phyloP scores from a whole-genome alignment of 2,888 invertebrate genomes.

The Lacanobia wlatinum region DNA sequence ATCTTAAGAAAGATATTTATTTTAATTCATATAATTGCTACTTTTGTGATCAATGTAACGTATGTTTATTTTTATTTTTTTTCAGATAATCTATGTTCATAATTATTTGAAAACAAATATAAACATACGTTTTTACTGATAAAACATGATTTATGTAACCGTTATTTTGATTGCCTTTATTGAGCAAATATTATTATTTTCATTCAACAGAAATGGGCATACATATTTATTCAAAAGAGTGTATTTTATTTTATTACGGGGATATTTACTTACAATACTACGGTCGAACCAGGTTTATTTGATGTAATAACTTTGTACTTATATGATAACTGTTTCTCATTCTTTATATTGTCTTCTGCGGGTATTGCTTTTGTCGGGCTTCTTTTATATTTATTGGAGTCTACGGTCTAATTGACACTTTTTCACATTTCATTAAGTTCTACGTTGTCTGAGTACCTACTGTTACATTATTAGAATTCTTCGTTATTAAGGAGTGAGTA shows the following conservation, averaged over 20 bases:
- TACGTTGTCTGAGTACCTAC: slow-evolving; percentile 61
- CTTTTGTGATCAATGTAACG: not conserved
- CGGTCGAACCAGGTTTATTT: slow-evolving; percentile 32
- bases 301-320: slow-evolving; percentile 28
- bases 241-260: slow-evolving; percentile 25
- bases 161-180: slow-evolving; percentile 14
- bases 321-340: slow-evolving; percentile 35
- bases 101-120: not conserved
- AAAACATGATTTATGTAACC: slow-evolving; percentile 19
- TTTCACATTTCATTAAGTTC: slow-evolving; percentile 77
- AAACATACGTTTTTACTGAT: slow-evolving; percentile 2
- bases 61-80: too few species aligned
- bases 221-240: slow-evolving; percentile 30
- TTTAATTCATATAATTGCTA: not conserved
- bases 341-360: slow-evolving; percentile 48
- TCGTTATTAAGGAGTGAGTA: slow-evolving; percentile 23
- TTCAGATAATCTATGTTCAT: too few species aligned
- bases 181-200: slow-evolving; percentile 20
- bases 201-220: slow-evolving; percentile 13
- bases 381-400: slow-evolving; percentile 75
- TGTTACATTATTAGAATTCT: slow-evolving; percentile 45
- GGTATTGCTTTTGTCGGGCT: slow-evolving; percentile 53
- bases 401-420: slow-evolving; percentile 77
- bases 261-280: slow-evolving; percentile 28
- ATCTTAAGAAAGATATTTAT: not conserved